Evolutionary conservation across 2,113 vertebrate genomes (phyloP).

Genomic region (Ochotona princeps): DNA sequence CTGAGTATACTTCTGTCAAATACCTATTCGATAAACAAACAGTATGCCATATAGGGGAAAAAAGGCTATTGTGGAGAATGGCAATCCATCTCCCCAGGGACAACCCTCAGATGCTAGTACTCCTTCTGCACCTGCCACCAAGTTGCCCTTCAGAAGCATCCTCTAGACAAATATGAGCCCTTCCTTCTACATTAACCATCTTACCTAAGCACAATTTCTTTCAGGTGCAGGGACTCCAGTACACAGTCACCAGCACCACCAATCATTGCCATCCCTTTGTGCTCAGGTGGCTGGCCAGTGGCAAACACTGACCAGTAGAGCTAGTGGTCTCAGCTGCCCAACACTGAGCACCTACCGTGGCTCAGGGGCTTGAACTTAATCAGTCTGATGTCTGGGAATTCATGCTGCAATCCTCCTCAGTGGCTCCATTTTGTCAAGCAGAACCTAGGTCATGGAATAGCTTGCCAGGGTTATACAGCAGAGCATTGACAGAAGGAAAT

Average conservation of each 20-base stretch:
- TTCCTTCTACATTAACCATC: not conserved
- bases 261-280: not conserved
- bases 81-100: slow-evolving; percentile 1
- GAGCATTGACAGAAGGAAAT: not conserved
- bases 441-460: not conserved
- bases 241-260: not conserved
- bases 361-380: not conserved
- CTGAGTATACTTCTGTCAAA: slow-evolving; percentile 73
- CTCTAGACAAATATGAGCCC: not conserved
- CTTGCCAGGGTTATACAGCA: not conserved
- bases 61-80: slow-evolving; percentile 43
- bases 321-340: not conserved
- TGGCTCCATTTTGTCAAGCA: not conserved
- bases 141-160: not conserved
- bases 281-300: not conserved
- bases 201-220: not conserved
- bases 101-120: not conserved
- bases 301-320: not conserved
- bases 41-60: slow-evolving; percentile 54
- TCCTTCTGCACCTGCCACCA: too few species aligned
- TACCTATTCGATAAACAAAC: slow-evolving; percentile 76
- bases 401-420: not conserved
- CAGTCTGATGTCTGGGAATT: not conserved
- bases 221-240: not conserved
- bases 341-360: not conserved